Evolutionary conservation across 2,888 invertebrate genomes (phyloP).

Genomic region (Crematogaster levior): DNA sequence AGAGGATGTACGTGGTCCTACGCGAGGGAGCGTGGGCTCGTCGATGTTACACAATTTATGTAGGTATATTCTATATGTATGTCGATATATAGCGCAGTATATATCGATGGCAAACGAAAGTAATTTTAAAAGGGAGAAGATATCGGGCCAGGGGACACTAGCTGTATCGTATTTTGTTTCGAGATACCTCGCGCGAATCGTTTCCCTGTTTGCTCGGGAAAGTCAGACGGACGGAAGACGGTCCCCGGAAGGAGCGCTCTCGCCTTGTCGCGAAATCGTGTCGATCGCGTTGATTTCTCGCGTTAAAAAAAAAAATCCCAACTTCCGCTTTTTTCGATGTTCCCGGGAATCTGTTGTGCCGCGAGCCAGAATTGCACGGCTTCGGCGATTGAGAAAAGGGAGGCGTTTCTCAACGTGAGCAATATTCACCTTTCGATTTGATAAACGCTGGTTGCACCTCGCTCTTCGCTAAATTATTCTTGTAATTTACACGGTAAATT

Average conservation of each 20-base stretch:
- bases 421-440: slow-evolving; percentile 23
- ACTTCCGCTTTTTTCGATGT: neutral
- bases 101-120: slow-evolving; percentile 75
- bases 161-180: slow-evolving; percentile 68
- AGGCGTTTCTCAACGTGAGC: neutral
- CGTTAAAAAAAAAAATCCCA: neutral
- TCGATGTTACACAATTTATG: slow-evolving; percentile 76
- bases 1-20: slow-evolving; percentile 50
- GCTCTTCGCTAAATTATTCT: slow-evolving; percentile 6
- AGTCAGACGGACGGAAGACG: slow-evolving; percentile 8
- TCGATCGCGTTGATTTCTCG: neutral
- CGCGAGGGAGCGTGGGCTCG: slow-evolving; percentile 58
- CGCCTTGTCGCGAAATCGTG: neutral
- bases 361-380: neutral
- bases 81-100: slow-evolving; percentile 76
- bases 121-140: slow-evolving; percentile 59
- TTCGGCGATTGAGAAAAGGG: neutral
- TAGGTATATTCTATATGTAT: slow-evolving; percentile 82
- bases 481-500: neutral
- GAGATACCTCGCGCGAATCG: slow-evolving; percentile 73
- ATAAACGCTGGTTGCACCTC: neutral
- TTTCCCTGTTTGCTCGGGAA: slow-evolving; percentile 66
- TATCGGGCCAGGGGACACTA: slow-evolving; percentile 12
- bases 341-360: neutral
- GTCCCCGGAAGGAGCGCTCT: neutral